These are phyloP conservation scores for Sycophaga agraensis DNA, from an alignment of 1,140 invertebrate species.

Conservation along the genomic window DNA sequence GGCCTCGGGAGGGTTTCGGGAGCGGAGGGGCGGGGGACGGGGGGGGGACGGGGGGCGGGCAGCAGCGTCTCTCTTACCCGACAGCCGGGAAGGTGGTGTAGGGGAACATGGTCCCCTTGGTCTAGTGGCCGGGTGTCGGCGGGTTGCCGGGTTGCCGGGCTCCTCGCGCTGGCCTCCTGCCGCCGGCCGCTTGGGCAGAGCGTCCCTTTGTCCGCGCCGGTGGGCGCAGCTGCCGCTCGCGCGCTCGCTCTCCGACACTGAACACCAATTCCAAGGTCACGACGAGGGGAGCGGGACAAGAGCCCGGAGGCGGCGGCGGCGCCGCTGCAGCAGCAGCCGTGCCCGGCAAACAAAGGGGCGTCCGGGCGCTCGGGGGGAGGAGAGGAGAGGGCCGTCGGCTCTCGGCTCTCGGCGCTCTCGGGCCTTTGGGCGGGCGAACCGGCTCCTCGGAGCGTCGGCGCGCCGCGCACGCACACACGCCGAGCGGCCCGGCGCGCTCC, in stretches of 20 bases:
- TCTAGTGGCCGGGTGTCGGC: slow-evolving; percentile 26
- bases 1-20: background rate
- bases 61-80: slow-evolving; percentile 45
- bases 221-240: too few relatives aligned
- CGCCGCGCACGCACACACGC: too few relatives aligned
- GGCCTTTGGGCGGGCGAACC: too few relatives aligned
- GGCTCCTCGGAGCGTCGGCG: slow-evolving; percentile 13
- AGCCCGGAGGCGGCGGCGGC: background rate
- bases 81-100: slow-evolving; percentile 55
- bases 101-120: slow-evolving; percentile 48
- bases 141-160: slow-evolving; percentile 27
- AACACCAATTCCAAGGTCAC: slow-evolving; percentile 38
- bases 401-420: too few relatives aligned
- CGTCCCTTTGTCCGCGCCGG: too few relatives aligned
- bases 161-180: background rate
- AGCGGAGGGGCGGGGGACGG: background rate
- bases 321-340: background rate
- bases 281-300: slow-evolving; percentile 18
- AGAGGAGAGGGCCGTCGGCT: too few relatives aligned
- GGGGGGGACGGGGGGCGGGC: background rate
- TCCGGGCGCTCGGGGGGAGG: too few relatives aligned
- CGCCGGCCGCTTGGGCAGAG: too few relatives aligned
- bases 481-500: too few relatives aligned
- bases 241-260: slow-evolving; percentile 29
- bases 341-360: background rate